These are phyloP conservation scores for Meles meles DNA, from an alignment of 2,113 vertebrate genomes.

Conservation along the genomic window DNA sequence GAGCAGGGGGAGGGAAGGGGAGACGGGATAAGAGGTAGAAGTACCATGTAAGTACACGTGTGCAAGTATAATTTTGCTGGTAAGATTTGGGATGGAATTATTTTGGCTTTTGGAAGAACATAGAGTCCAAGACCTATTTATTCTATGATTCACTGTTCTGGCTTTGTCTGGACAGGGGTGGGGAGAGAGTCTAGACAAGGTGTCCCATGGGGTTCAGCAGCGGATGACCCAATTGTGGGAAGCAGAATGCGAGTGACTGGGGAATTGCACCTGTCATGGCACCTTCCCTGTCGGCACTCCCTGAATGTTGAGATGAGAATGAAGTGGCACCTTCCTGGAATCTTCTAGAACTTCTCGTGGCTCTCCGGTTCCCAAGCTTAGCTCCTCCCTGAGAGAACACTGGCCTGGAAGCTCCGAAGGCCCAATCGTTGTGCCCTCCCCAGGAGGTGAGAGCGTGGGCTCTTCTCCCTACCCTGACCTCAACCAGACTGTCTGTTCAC, in stretches of 20 bases:
- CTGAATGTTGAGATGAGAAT: background rate
- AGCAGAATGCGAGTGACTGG: background rate
- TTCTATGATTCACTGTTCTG: constrained; percentile 35
- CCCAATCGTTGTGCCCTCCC: rapidly evolving
- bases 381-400: background rate
- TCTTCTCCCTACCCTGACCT: background rate
- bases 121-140: constrained; percentile 29
- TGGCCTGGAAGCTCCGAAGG: background rate
- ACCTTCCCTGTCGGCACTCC: background rate
- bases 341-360: rapidly evolving
- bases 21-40: too few species aligned
- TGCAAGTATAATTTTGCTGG: background rate
- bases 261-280: background rate
- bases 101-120: constrained; percentile 17
- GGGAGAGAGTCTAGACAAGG: constrained; percentile 12
- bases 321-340: background rate
- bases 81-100: background rate
- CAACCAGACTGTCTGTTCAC: background rate
- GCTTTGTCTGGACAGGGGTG: background rate
- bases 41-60: background rate
- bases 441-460: too few species aligned
- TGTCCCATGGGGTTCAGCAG: background rate
- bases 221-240: background rate
- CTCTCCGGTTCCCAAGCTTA: background rate
- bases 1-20: background rate